Evolutionary conservation across 2,797 vertebrate genomes (phyloP), one percentile per base, ranked within the genome.

Genomic region (Paedocypris micromegethes): DNA sequence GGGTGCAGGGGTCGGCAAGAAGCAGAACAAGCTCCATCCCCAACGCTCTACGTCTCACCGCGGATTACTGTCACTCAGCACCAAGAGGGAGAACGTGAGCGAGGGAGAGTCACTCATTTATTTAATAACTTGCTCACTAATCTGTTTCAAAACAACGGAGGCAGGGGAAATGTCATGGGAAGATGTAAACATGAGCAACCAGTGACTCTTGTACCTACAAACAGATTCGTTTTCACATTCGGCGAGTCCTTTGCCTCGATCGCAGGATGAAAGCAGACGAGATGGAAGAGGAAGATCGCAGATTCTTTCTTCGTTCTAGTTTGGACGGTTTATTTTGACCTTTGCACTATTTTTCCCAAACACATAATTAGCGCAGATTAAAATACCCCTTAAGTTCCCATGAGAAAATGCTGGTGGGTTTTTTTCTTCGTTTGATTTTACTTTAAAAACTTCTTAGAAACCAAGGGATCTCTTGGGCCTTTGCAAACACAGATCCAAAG

Each of bases 91-190:
- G 69, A 70, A 51, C 58, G 60, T 37, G 42, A 64, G 63, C 6
- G 61, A 57, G 54, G 58, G 62, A 62, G 70, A 80, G 78, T 72
- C 81, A 74, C 82, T 75, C 81, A 86, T 90, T 87, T 86, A 85
- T 86, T 88, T 86, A 88, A 86, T 86, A 88, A 84, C 86, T 74
- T 73, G 54, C 68, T 79, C 48, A 49, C 54, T 83, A 86, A 88
- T 86, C 81, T 86, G 80, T 83, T 86, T 84, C 83, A 81, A 76
- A 87, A 86, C 80, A 84, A 52, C 74, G 80, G 81, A 78, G 64
- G 80, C 79, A 83, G 79, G 73, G 85, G 83, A 64, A 88, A 86
- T 88, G 81, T 88, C 88, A 84, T 86, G 81, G 83, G 82, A 90
- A 91, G 80, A 85, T 84, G 64, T 88, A 90, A 90, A 90, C 81